Evolutionary conservation across 2,113 vertebrate genomes (phyloP).

Genomic region (Equus quagga): DNA sequence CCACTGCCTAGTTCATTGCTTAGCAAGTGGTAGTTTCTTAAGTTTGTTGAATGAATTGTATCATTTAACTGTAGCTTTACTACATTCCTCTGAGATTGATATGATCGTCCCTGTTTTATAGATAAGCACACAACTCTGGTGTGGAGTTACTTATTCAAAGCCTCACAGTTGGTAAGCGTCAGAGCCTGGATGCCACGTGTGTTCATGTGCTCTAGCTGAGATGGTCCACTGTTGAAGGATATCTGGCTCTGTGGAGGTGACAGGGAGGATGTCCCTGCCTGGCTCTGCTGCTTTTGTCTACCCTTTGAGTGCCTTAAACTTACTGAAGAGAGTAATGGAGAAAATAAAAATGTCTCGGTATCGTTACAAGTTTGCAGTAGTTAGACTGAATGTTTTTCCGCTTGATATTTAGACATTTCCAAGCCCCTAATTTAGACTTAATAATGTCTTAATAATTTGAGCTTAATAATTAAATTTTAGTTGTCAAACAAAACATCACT

Average conservation of each 20-base stretch:
- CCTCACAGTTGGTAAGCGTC: neutral
- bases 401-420: constrained; percentile 18
- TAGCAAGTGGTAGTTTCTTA: neutral
- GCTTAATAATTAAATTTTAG: neutral
- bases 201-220: neutral
- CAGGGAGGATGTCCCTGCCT: neutral
- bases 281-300: neutral
- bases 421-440: neutral
- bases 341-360: constrained; percentile 1
- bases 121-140: neutral
- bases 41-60: neutral
- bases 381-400: neutral
- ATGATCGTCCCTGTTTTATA: neutral
- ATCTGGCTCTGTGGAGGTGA: neutral
- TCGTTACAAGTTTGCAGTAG: constrained; percentile 3
- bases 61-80: neutral
- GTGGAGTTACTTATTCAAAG: neutral
- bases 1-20: neutral
- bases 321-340: neutral
- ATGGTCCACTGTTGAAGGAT: neutral
- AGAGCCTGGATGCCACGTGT: neutral
- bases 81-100: neutral
- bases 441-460: constrained; percentile 10
- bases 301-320: neutral
- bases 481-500: neutral